Percentiles rank a stretch among this genome's conserved stretches.
These are phyloP conservation scores for Alethe castanea DNA, from an alignment of 2,113 vertebrate genomes.

Conservation along the genomic window DNA sequence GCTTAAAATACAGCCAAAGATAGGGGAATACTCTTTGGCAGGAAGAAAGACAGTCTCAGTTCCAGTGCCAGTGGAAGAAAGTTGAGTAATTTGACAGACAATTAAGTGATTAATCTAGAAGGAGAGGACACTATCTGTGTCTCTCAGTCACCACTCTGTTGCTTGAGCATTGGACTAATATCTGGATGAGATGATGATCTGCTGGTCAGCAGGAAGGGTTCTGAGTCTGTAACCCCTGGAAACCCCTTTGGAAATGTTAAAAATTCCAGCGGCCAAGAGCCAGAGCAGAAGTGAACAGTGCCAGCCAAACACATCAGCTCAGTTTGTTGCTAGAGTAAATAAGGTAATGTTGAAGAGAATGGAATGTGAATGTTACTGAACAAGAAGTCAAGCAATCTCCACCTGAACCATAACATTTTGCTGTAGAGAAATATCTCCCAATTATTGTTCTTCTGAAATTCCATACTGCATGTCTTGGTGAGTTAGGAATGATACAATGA, in stretches of 20 bases:
- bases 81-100: constrained; percentile 20
- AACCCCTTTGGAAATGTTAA: background rate
- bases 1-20: constrained; percentile 40
- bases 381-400: background rate
- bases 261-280: background rate
- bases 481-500: background rate
- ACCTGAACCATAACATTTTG: background rate
- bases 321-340: background rate
- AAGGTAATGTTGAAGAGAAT: background rate
- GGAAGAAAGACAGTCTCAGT: background rate
- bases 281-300: background rate
- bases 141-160: background rate
- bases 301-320: background rate
- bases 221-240: background rate
- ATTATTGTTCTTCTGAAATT: background rate
- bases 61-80: background rate
- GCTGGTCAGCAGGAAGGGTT: background rate
- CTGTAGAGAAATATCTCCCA: background rate
- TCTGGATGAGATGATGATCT: background rate
- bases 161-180: background rate
- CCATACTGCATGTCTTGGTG: background rate
- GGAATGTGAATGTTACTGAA: background rate
- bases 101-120: background rate
- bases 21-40: constrained; percentile 2
- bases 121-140: background rate